These are phyloP conservation scores for Empis livida DNA, from an alignment of 2,888 invertebrate genomes.

Conservation along the genomic window DNA sequence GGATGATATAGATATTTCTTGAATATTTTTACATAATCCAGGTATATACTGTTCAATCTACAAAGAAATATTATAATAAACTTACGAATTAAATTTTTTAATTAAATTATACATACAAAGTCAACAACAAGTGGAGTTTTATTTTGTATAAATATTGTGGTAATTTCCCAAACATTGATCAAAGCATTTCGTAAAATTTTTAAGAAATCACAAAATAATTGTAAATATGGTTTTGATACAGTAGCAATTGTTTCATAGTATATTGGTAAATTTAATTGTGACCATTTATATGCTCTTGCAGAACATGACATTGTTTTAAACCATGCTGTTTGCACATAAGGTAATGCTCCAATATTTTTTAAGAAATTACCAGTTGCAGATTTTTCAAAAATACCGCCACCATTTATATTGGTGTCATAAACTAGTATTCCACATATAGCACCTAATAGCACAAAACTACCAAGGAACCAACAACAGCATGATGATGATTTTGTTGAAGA, in stretches of 20 bases:
- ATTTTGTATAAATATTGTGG: conserved; percentile 39
- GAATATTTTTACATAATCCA: conserved; percentile 51
- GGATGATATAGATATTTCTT: conserved; percentile 37
- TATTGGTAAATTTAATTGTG: conserved; percentile 54
- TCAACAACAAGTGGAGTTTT: conserved; percentile 42
- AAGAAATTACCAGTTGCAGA: conserved; percentile 52
- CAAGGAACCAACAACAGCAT: conserved; percentile 53
- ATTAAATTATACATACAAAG: conserved; percentile 38
- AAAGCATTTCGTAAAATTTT: conserved; percentile 41
- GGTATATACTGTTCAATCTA: conserved; percentile 61
- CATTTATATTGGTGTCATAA: conserved; percentile 51
- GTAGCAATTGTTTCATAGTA: conserved; percentile 40
- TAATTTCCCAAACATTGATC: conserved; percentile 37
- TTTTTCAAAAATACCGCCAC: conserved; percentile 55
- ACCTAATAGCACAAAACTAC: conserved; percentile 46
- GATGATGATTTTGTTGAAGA: conserved; percentile 20
- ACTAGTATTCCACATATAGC: conserved; percentile 46
- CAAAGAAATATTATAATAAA: conserved; percentile 5
- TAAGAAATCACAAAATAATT: conserved; percentile 45
- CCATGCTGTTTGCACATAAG: conserved; percentile 50
- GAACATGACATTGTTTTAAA: conserved; percentile 46
- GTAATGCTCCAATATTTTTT: conserved; percentile 49
- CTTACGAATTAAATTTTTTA: not conserved
- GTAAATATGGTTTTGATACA: conserved; percentile 44
- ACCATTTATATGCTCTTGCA: conserved; percentile 49